A percentile compares a stretch with the other conserved stretches of the same genome.
Evolutionary conservation across 2,113 vertebrate genomes (phyloP).

Genomic region (Onychostruthus taczanowskii): DNA sequence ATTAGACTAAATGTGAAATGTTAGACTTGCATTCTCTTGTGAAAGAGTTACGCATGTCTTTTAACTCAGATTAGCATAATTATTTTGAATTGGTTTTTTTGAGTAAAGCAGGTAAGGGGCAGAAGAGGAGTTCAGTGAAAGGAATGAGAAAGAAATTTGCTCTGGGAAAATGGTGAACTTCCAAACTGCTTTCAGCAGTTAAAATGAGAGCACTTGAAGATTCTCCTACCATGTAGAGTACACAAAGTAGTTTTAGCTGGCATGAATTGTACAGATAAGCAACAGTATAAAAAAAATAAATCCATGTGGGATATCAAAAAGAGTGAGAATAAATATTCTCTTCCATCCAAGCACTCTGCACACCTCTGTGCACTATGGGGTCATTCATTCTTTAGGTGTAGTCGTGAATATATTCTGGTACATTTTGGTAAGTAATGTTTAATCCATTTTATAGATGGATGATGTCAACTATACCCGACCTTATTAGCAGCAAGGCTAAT

Average conservation of each 20-base stretch:
- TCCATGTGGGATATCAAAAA: neutral
- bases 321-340: neutral
- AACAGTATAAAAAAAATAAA: neutral
- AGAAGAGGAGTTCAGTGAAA: neutral
- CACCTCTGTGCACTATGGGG: neutral
- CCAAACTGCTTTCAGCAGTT: neutral
- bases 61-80: neutral
- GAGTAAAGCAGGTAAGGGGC: neutral
- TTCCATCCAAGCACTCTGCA: neutral
- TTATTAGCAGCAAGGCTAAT: neutral
- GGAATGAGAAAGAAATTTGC: neutral
- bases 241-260: neutral
- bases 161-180: neutral
- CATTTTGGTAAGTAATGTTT: slow-evolving; percentile 12
- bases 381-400: neutral
- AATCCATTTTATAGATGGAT: slow-evolving; percentile 12
- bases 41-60: neutral
- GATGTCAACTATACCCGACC: neutral
- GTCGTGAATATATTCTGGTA: neutral
- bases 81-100: neutral
- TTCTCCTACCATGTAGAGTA: neutral
- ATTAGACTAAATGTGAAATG: neutral
- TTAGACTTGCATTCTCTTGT: neutral
- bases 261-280: neutral
- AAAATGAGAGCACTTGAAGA: neutral